phyloP scores from a whole-genome alignment of 2,113 vertebrate genomes.

The Aspiorhynchus laticeps region DNA sequence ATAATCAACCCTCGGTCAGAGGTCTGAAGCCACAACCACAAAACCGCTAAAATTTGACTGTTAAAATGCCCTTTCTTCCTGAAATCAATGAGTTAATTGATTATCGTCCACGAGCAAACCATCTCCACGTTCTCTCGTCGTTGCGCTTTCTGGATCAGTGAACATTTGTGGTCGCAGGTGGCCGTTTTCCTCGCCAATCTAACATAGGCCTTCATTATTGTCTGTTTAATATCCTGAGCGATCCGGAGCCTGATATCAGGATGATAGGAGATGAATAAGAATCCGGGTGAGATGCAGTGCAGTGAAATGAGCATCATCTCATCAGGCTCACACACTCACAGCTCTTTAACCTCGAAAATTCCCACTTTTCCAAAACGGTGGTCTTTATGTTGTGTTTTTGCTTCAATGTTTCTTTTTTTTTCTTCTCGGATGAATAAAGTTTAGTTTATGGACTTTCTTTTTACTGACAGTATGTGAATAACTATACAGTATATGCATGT shows the following conservation, averaged over 20 bases:
- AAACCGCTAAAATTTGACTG: not conserved
- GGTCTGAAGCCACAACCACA: not conserved
- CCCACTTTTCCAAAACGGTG: not conserved
- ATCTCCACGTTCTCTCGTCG: not conserved
- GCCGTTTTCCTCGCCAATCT: not conserved
- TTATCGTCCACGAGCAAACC: not conserved
- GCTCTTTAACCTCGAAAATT: conserved; percentile 1
- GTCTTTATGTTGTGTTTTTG: not conserved
- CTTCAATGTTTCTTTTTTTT: not conserved
- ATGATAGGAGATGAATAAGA: conserved; percentile 21
- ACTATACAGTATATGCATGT: too few relatives aligned
- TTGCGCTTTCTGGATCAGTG: not conserved
- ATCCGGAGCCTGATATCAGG: not conserved
- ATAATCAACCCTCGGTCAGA: not conserved
- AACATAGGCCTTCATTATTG: not conserved
- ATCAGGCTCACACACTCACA: not conserved
- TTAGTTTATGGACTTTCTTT: not conserved
- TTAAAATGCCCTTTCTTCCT: conserved; percentile 2
- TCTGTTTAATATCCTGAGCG: conserved; percentile 25
- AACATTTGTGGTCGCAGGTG: conserved; percentile 21
- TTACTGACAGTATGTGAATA: not conserved
- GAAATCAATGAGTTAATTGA: conserved; percentile 24
- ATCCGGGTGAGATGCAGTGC: not conserved
- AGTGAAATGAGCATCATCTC: conserved; percentile 24
- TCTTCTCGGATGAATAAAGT: not conserved